Evolutionary conservation across 2,797 vertebrate genomes (phyloP), one percentile per base, ranked within the genome.

Genomic region (Phataginus tetradactyla): DNA sequence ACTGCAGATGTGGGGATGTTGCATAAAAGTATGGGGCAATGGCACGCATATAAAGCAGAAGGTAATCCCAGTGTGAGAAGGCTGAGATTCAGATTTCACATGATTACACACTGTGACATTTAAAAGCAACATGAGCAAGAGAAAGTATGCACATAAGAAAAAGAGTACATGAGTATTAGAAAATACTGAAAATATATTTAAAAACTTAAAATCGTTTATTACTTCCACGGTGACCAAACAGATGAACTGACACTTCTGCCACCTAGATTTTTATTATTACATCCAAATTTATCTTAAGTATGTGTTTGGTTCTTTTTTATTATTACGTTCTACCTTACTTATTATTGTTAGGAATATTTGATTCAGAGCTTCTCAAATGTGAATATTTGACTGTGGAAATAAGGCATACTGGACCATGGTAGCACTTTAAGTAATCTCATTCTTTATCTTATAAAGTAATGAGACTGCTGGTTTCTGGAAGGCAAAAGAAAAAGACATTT

Each of bases 291-390:
- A 42, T 37, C 4, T 92, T 21, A 74, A 91, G 83, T 63, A 32
- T 23, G 71, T 15, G 11, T 75, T 59, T 92, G 21, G 53, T 21
- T 79, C 72, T 86, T 80, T 85, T 27, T 2, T 7, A n/a, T 75
- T 95, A 98, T 97, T 97, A 79, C 71, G 96, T 97, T 97, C 97
- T 97, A 89, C 77, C 95, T 90, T 81, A 97, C 96, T 84, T 83
- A 96, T 96, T 81, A 96, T 91, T 93, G 90, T 91, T 91, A 77
- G 88, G 96, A 90, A 96, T 95, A 95, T 97, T 72, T 79, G 68
- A 91, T 78, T 89, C 57, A 83, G 78, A 80, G 39, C 25, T 87
- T 96, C 71, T 69, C n/a, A 84, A 61, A 72, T 88, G 37, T 85
- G 72, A 91, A 66, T 4, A 21, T 69, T 18, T 51, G 21, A 71